phyloP scores from a whole-genome alignment of 2,888 invertebrate species.

The Molorchus minor region DNA sequence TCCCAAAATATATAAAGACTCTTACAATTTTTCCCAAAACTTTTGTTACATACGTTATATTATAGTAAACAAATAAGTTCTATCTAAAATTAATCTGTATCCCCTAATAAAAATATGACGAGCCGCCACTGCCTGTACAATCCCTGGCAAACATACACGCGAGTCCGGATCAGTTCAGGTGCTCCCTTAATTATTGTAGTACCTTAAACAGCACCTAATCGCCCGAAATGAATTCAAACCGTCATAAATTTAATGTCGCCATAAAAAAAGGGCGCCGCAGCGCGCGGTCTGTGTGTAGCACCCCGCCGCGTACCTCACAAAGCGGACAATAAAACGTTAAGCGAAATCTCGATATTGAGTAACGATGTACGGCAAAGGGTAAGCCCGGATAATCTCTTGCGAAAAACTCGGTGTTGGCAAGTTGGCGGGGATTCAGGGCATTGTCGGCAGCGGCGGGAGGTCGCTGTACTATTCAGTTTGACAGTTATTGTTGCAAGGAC shows the following conservation, averaged over 20 bases:
- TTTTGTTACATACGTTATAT: no score
- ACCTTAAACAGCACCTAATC: neutral
- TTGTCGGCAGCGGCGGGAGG: constrained; percentile 45
- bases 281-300: neutral
- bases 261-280: no score
- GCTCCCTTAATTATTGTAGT: neutral
- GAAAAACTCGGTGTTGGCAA: constrained; percentile 45
- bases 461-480: constrained; percentile 34
- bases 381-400: constrained; percentile 49
- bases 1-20: no score
- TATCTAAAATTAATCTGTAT: no score
- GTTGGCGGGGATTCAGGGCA: constrained; percentile 45
- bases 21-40: no score
- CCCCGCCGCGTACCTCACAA: constrained; percentile 6
- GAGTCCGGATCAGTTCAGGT: neutral
- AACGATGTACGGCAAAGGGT: constrained; percentile 48
- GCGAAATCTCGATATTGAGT: constrained; percentile 47
- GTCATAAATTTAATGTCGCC: constrained; percentile 4
- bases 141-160: no score
- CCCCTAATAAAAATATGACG: no score
- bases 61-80: no score
- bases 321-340: constrained; percentile 12
- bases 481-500: constrained; percentile 45
- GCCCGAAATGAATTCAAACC: constrained; percentile 3
- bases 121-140: no score